Conservation (phyloP, 2,113 vertebrate species). For the Recurvirostra avosetta region DNA sequence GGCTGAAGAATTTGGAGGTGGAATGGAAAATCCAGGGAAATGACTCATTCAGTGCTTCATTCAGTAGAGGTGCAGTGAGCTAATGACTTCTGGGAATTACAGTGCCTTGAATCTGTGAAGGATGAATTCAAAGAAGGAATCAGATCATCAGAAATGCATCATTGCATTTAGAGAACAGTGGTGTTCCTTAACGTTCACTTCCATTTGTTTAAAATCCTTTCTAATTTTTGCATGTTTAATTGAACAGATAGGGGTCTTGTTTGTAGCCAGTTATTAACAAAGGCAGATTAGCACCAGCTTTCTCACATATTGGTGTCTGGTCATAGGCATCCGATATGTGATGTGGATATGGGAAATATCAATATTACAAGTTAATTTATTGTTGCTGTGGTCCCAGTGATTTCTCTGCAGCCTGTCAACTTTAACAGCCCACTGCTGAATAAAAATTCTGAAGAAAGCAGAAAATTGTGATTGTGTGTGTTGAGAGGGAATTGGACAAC, state of each 20-base stretch:
- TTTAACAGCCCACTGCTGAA: neutral
- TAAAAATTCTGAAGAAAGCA: neutral
- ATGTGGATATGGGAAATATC: neutral
- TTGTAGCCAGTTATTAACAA: neutral
- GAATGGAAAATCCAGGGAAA: constrained; percentile 17
- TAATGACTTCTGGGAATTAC: neutral
- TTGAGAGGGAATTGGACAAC: neutral
- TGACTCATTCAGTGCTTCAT: neutral
- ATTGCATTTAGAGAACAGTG: neutral
- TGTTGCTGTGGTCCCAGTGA: neutral
- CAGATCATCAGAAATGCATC: neutral
- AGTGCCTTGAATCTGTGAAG: neutral
- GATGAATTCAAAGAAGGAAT: neutral
- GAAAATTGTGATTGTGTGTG: neutral
- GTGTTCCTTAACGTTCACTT: neutral
- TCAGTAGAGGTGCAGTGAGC: neutral
- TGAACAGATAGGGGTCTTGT: neutral
- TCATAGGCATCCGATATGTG: neutral
- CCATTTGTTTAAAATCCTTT: neutral
- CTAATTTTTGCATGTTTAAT: neutral
- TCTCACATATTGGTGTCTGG: neutral
- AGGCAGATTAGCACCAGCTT: neutral
- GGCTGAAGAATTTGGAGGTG: neutral
- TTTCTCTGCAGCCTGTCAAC: neutral
- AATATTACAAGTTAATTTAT: neutral